Percentiles rank a stretch among this genome's conserved stretches.
phyloP scores from a whole-genome alignment of 1,140 invertebrate species.

The Olivierus martensii region DNA sequence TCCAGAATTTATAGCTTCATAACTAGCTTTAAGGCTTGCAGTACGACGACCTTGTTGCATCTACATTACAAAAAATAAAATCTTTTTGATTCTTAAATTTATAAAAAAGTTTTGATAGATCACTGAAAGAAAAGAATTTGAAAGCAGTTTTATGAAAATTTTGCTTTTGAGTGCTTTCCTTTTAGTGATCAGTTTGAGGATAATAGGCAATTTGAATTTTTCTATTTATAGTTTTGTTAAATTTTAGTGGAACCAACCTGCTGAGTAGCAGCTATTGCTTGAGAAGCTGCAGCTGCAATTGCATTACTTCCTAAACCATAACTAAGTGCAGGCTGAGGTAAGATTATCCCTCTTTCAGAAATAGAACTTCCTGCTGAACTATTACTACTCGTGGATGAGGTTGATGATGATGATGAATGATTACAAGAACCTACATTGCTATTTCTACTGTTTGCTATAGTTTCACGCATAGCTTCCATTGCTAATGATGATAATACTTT shows the following conservation, averaged over 20 bases:
- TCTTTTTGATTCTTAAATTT: no score
- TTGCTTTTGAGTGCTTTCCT: no score
- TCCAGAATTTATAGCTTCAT: slow-evolving; percentile 54
- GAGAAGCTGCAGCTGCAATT: slow-evolving; percentile 85
- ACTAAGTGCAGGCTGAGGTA: slow-evolving; percentile 31
- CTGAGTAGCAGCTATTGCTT: slow-evolving; percentile 90
- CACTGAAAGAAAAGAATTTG: no score
- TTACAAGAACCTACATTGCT: slow-evolving; percentile 5
- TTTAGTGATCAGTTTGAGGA: no score
- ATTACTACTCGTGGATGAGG: slow-evolving; percentile 24
- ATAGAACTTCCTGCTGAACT: slow-evolving; percentile 19
- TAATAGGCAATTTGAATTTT: no score
- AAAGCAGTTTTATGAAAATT: no score
- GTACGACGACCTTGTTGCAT: slow-evolving; percentile 89
- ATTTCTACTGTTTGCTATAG: slow-evolving; percentile 19
- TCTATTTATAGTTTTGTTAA: no score
- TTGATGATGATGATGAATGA: slow-evolving; percentile 11
- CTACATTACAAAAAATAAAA: slow-evolving; percentile 25
- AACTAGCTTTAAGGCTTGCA: slow-evolving; percentile 86
- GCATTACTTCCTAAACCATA: slow-evolving; percentile 60
- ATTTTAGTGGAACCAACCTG: slow-evolving; percentile 41
- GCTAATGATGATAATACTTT: slow-evolving; percentile 42
- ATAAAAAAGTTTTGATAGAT: no score
- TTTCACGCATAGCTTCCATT: slow-evolving; percentile 27
- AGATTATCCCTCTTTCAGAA: slow-evolving; percentile 10